Evolutionary conservation across 1,140 invertebrate genomes (phyloP), one percentile per base, ranked within the genome.

Genomic region (Meteorus sp.): DNA sequence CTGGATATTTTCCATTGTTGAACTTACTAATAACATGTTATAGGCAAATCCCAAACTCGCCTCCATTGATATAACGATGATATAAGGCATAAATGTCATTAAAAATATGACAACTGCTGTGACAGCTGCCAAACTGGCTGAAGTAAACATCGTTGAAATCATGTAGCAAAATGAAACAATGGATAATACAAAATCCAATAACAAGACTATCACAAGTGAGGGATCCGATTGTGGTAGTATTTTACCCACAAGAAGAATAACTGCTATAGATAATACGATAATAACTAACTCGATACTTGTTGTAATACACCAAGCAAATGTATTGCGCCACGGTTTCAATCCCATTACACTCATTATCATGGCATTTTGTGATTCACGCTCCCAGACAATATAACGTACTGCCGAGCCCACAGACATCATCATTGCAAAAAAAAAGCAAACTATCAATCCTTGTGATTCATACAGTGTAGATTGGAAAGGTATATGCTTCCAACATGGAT

Each of bases 341-440:
- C 86, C 86, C 86, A 88, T 88, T 8, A 86, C 83, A 47, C 84
- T 84, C 86, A 88, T 86, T 0, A 88, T 86, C 84, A 85, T 85
- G 1, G 83, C 82, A 60, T 88, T 87, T 1, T 85, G 84, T 35
- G 85, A 84, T 62, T 88, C 86, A 39, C 83, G 82, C 65, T 88
- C 86, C 73, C 84, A 82, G 11, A 88, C 85, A 1, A 86, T 80
- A 63, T 86, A 81, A 8, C 86, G 69, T 0, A 87, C 84, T 3
- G 82, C 80, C 0, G 85, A 81, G 0, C 85, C 82, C 13, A 87
- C 84, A 19, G 82, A 83, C 56, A 86, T 79, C 62, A 88, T 84
- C 17, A 88, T 65, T 0, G 84, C 83, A 66, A 88, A 83, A 66
- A 84, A 86, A 65, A 86, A 88, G 19, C 81, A 80, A 3, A 86